phyloP scores from a whole-genome alignment of 1,140 invertebrate species.

The Leguminivora glycinivorella region DNA sequence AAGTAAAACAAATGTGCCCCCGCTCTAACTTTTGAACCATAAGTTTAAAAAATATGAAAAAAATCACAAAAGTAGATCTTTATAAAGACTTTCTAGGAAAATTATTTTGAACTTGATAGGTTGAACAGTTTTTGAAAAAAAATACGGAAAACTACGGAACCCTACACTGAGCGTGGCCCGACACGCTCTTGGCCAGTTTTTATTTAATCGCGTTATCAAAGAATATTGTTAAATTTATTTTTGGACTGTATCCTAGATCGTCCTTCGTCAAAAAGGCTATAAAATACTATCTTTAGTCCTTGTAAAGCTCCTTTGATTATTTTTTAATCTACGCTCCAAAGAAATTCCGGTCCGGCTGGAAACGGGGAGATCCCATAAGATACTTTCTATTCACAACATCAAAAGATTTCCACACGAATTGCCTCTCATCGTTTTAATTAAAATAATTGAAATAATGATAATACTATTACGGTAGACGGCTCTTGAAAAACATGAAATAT shows the following conservation, averaged over 20 bases:
- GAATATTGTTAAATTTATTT: background rate
- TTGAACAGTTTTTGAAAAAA: too few species aligned
- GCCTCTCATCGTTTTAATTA: constrained; percentile 18
- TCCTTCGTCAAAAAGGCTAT: too few species aligned
- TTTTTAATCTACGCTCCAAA: background rate
- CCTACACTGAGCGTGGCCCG: too few species aligned
- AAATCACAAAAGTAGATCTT: too few species aligned
- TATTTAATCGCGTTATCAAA: background rate
- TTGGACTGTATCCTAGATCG: background rate
- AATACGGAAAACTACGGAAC: too few species aligned
- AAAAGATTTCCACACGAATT: background rate
- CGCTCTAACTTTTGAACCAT: too few species aligned
- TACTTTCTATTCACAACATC: constrained; percentile 17
- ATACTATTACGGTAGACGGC: background rate
- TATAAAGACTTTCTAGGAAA: too few species aligned
- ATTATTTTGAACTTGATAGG: too few species aligned
- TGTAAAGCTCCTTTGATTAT: background rate
- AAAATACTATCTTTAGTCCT: background rate
- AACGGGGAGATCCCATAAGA: background rate
- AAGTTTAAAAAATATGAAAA: too few species aligned
- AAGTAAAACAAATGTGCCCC: too few species aligned
- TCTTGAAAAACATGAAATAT: background rate
- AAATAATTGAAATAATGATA: constrained; percentile 12
- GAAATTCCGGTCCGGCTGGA: background rate
- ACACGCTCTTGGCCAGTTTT: too few species aligned